Evolutionary conservation across 2,797 vertebrate genomes (phyloP), one percentile per base, ranked within the genome.

Genomic region (Neosalanx taihuensis): DNA sequence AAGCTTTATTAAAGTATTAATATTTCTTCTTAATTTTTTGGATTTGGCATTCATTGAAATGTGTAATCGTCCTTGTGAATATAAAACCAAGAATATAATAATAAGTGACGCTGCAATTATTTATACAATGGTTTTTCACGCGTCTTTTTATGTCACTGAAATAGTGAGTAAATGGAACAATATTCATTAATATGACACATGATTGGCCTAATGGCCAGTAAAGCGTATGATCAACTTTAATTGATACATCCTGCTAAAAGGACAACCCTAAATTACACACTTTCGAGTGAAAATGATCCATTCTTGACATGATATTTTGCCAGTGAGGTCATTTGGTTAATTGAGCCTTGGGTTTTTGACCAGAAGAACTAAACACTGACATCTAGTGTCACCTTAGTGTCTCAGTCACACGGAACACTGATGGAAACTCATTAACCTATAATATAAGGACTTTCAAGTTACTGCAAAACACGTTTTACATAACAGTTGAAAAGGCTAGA

Each of bases 381-480:
- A 87, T 78, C 92, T 93, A 83, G 83, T 90, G 91, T 82, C 18
- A 46, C 7, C 9, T 46, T 46, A 13, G 10, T 41, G 37, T 41
- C 7, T 12, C 37, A 41, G 18, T 53, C 5, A 53, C 15, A 53
- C 18, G 51, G 15, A 53, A 53, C 15, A 53, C 18, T 56, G 18
- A 53, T 53, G 17, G 51, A 53, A 56, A 56, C 51, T 6, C 51
- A 53, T 53, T 1, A 53, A 53, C 18, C 51, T 53, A 53, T 53
- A 53, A 53, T 53, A 17, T 53, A 53, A 17, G 49, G 51, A 53
- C 15, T 17, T 53, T n/a, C 18, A n/a, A 53, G 37, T 41, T 41
- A 9, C 10, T 9, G 3, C 12, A 12, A 41, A 41, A 41, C 37
- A 41, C 2, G 1, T 46, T 46, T 46, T 12, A 12, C 41, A 46